Conservation (phyloP, 2,113 vertebrate species). For the Hippocampus barbouri region DNA sequence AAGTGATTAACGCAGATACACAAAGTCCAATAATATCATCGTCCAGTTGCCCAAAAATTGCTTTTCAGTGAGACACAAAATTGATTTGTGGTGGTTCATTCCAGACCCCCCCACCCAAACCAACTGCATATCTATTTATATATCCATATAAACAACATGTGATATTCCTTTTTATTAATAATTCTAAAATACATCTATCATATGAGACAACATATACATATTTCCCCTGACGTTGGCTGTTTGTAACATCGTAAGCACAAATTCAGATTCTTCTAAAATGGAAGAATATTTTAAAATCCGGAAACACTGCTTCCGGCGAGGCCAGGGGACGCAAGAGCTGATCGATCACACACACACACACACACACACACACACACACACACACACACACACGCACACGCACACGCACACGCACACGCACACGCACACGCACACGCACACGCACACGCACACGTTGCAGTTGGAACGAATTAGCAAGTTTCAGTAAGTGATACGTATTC, state of each 20-base stretch:
- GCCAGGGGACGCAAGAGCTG: constrained; percentile 43
- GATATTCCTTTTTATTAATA: constrained; percentile 53
- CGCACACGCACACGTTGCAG: constrained; percentile 24
- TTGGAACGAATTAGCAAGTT: constrained; percentile 1
- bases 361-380: constrained; percentile 8
- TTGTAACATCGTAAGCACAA: constrained; percentile 49
- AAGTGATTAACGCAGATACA: constrained; percentile 53
- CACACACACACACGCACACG: constrained; percentile 7
- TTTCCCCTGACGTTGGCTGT: constrained; percentile 43
- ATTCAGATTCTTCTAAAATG: constrained; percentile 69
- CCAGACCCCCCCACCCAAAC: constrained; percentile 58
- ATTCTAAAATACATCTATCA: constrained; percentile 75
- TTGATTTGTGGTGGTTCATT: constrained; percentile 58
- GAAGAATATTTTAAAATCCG: constrained; percentile 72
- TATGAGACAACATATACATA: constrained; percentile 68
- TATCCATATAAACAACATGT: constrained; percentile 56
- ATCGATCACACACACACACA: constrained; percentile 13
- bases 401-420: neutral
- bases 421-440: constrained; percentile 1
- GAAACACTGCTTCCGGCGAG: constrained; percentile 26
- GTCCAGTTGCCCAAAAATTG: constrained; percentile 20
- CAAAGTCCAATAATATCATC: constrained; percentile 32
- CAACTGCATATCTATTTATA: constrained; percentile 68
- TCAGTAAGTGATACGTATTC: too few species aligned
- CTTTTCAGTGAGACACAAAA: constrained; percentile 38